Percentiles rank a stretch among this genome's conserved stretches.
Conservation (phyloP, 30 jellyfish, hydroid and myxozoan genomes). For the Cassiopea andromeda region DNA sequence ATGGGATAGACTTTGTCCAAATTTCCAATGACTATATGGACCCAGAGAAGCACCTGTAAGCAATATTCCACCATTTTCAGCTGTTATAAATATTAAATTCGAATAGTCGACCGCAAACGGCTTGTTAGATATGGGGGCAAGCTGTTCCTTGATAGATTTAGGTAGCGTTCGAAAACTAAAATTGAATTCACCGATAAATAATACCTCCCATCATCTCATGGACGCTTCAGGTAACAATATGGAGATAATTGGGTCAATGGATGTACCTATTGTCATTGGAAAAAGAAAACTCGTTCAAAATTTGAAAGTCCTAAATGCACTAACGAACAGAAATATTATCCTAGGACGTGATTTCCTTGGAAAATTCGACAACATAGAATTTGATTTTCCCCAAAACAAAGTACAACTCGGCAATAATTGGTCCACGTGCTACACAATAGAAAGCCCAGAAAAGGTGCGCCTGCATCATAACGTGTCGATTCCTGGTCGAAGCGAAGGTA, state of each 20-base stretch:
- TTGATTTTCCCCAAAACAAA: background rate
- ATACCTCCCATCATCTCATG: background rate
- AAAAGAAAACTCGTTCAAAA: background rate
- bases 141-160: conserved; percentile 50
- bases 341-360: conserved; percentile 18
- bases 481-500: background rate
- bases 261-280: background rate
- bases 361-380: conserved; percentile 10
- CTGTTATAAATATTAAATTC: conserved; percentile 27
- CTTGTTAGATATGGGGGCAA: conserved; percentile 61
- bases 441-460: conserved; percentile 17
- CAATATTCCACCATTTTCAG: conserved; percentile 26
- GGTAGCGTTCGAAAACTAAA: conserved; percentile 38
- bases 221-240: conserved; percentile 61
- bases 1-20: conserved; percentile 59
- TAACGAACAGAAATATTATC: conserved; percentile 20
- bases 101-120: conserved; percentile 4
- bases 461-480: conserved; percentile 5
- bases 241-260: conserved; percentile 31
- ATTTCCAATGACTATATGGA: conserved; percentile 48
- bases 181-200: background rate
- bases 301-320: conserved; percentile 8
- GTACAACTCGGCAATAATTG: background rate
- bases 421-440: background rate
- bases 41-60: background rate